phyloP scores from a whole-genome alignment of 1,140 invertebrate species.

The Periplaneta americana region DNA sequence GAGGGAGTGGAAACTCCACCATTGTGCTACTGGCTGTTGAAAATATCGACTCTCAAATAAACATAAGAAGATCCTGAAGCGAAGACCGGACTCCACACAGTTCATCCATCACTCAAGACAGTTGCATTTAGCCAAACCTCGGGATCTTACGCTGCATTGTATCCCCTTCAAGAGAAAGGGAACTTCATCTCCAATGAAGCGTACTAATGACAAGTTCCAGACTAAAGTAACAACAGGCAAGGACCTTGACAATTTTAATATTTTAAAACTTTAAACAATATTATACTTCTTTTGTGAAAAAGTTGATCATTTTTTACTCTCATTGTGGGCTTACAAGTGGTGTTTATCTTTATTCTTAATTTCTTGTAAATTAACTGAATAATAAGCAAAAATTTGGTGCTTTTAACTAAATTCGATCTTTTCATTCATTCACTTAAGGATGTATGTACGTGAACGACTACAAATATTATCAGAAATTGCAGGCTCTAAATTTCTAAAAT shows the following conservation, averaged over 20 bases:
- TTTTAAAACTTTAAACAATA: neutral
- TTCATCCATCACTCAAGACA: neutral
- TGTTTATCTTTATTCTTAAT: too few relatives aligned
- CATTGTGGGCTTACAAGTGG: too few relatives aligned
- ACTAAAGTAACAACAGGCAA: neutral
- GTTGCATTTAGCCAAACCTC: neutral
- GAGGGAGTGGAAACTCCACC: neutral
- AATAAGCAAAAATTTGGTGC: too few relatives aligned
- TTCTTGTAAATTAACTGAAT: too few relatives aligned
- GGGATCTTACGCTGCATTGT: neutral
- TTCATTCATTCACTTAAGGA: too few relatives aligned
- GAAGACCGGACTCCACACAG: neutral
- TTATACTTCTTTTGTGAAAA: neutral
- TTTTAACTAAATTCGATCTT: too few relatives aligned
- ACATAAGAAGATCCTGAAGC: neutral
- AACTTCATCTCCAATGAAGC: neutral
- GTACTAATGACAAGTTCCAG: neutral
- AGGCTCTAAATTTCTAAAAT: too few relatives aligned
- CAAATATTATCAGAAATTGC: too few relatives aligned
- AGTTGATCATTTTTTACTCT: too few relatives aligned
- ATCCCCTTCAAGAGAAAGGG: neutral
- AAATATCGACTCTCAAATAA: neutral
- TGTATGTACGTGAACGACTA: too few relatives aligned
- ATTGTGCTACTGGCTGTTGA: neutral
- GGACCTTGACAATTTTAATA: neutral